These are phyloP conservation scores for Capreolus pygargus DNA, from an alignment of 2,113 vertebrate species.

Conservation along the genomic window DNA sequence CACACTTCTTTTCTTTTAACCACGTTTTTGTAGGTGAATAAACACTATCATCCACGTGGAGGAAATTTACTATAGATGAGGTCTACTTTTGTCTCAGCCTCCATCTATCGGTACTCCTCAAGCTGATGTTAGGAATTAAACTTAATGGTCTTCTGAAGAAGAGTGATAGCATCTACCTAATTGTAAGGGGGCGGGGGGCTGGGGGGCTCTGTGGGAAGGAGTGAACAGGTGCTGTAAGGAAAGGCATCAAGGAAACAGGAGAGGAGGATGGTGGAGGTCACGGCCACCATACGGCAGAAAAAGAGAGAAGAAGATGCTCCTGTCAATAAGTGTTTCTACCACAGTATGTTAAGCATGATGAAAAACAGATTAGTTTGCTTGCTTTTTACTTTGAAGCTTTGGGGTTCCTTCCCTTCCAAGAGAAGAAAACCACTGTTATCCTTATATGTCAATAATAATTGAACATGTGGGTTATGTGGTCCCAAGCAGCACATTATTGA, in stretches of 20 bases:
- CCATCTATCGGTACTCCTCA: neutral
- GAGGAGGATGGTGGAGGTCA: neutral
- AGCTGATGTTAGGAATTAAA: neutral
- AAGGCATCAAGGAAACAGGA: neutral
- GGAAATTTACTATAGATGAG: neutral
- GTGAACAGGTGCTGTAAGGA: neutral
- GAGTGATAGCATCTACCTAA: neutral
- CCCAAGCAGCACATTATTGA: neutral
- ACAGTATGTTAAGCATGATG: neutral
- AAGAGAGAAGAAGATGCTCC: neutral
- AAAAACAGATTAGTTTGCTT: neutral
- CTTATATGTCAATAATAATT: neutral
- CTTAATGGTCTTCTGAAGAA: neutral
- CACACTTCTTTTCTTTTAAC: neutral
- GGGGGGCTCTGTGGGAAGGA: neutral
- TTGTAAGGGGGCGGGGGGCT: neutral
- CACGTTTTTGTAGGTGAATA: neutral
- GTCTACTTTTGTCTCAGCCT: constrained; percentile 4
- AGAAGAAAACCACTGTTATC: neutral
- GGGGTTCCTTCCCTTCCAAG: neutral
- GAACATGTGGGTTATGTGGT: neutral
- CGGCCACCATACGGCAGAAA: neutral
- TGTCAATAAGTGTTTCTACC: neutral
- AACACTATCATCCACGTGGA: neutral
- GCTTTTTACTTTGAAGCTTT: neutral